Conservation (phyloP, 1,140 invertebrate genomes). For the Neodiprion virginianus region DNA sequence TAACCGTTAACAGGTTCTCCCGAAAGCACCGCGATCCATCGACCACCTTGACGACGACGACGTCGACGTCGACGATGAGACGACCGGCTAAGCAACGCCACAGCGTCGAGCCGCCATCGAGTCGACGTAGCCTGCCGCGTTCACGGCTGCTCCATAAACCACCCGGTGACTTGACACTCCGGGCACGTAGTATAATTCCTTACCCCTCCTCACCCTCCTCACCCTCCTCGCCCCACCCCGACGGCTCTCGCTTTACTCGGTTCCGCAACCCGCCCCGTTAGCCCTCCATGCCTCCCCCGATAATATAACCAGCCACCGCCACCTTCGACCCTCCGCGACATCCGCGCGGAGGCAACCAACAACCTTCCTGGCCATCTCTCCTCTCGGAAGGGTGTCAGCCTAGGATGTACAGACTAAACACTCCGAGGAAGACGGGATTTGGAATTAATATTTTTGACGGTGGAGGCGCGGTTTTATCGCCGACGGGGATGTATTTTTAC, state of each 20-base stretch:
- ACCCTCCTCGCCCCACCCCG: slow-evolving; percentile 23
- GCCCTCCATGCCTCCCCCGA: background rate
- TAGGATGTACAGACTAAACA: too few species aligned
- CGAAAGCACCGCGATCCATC: background rate
- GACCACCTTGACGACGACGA: slow-evolving; percentile 16
- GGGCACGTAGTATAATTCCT: slow-evolving; percentile 52
- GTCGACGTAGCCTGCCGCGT: slow-evolving; percentile 24
- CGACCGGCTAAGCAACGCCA: slow-evolving; percentile 25
- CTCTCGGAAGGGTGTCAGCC: background rate
- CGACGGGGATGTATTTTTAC: too few species aligned
- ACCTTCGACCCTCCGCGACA: background rate
- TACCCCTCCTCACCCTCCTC: slow-evolving; percentile 35
- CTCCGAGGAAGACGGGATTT: too few species aligned
- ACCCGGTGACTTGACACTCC: slow-evolving; percentile 45
- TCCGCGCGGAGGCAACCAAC: background rate
- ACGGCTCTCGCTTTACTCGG: slow-evolving; percentile 17
- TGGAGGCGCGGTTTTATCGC: too few species aligned
- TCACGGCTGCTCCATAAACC: slow-evolving; percentile 45
- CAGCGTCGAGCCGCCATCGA: slow-evolving; percentile 11
- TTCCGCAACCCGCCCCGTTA: slow-evolving; percentile 2
- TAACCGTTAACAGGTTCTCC: slow-evolving; percentile 14
- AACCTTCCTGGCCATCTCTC: background rate
- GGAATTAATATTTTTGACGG: too few species aligned
- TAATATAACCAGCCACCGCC: background rate
- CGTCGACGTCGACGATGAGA: slow-evolving; percentile 24